Evolutionary conservation across 92 coral and sea anemone species (phyloP).

Genomic region (Palythoa grandis): DNA sequence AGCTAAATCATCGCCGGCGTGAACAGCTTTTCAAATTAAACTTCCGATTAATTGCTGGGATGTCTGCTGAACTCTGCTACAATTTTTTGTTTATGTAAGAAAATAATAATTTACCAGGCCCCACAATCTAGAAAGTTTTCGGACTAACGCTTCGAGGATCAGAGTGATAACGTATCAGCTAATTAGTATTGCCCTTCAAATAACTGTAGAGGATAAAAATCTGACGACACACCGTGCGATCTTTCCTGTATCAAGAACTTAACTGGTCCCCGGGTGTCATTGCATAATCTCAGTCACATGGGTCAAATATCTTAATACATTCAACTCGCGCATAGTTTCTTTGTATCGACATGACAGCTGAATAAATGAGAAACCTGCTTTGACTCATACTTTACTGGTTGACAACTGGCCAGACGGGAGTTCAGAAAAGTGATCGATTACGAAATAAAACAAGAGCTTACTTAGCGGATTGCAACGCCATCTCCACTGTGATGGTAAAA

Average conservation of each 20-base stretch:
- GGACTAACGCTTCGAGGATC: background rate
- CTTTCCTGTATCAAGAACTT: conserved; percentile 41
- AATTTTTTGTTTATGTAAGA: background rate
- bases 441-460: conserved; percentile 9
- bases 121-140: background rate
- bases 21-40: background rate
- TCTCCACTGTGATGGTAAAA: background rate
- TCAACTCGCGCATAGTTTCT: conserved; percentile 54
- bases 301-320: conserved; percentile 58
- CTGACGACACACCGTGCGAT: conserved; percentile 36
- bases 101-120: background rate
- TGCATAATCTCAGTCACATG: conserved; percentile 65
- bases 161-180: background rate
- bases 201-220: background rate
- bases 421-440: background rate
- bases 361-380: conserved; percentile 25
- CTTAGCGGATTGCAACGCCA: conserved; percentile 66
- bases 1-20: background rate
- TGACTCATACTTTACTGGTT: background rate
- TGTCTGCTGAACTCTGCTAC: background rate
- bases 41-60: background rate
- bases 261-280: conserved; percentile 49
- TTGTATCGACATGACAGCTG: conserved; percentile 53
- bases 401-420: background rate
- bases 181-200: background rate